Base-by-base conservation (phyloP, 2,888 invertebrate species). In the Machimus rusticus region DNA sequence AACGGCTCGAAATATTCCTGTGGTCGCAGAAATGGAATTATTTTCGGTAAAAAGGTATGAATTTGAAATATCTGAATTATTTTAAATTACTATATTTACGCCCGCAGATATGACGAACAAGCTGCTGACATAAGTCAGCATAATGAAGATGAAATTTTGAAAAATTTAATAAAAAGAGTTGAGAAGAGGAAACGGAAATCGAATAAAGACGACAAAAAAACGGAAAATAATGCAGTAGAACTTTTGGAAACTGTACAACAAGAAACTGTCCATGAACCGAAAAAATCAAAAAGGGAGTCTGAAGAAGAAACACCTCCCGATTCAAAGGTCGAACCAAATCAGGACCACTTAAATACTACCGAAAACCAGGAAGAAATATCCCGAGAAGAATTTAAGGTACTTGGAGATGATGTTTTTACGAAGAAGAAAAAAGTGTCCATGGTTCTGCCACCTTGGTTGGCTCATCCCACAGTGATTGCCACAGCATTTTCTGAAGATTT, bases 401-500 rank as follows among this genome's bases (percentile, higher is more conserved):
- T 97, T 82, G 96, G 96, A 6, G 94, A 93, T 87, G 94, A 94
- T 90, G 94, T 94, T 87, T 94, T 94, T 91, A 93, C 93, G 89
- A 94, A 94, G 90, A 95, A 93, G 89, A 89, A 90, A 2, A 94
- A 94, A 91, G 95, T 97, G 0, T 95, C 95, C 90, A 93, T 97
- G 92, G 95, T 97, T 6, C 93, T 99, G 77, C 98, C 99, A 1
- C 94, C 96, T 89, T 99, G 99, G 99, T 92, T 99, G 51, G 95
- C 96, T 1, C 94, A 96, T 91, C 97, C 99, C 4, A 95, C 95
- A 74, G 92, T 96, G 81, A 95, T 99, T 87, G 95, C 96, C n/a
- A 95, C 95, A 19, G 95, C 96, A 91, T 93, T 97, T 81, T 94
- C 94, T 90, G 93, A 94, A 90, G 93, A 94, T 9, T 81, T 84